Percentiles rank a stretch among this genome's conserved stretches.
Evolutionary conservation across 1,140 invertebrate species (phyloP).

Genomic region (Aphelinus certus): DNA sequence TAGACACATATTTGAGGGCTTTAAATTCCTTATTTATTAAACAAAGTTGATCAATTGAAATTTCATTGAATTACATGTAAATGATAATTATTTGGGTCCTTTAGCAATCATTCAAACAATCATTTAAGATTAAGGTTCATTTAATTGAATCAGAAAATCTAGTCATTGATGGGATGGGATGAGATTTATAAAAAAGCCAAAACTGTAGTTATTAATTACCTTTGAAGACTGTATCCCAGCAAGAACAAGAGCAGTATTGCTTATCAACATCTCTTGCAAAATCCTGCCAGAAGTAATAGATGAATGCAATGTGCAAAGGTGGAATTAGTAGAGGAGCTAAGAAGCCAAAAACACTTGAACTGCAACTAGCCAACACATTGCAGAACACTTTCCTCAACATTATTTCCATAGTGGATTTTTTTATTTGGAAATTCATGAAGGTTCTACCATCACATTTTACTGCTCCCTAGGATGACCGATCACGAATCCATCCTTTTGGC

Average conservation of each 20-base stretch:
- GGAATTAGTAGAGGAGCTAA: constrained; percentile 67
- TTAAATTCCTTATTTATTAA: constrained; percentile 7
- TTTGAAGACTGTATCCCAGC: constrained; percentile 86
- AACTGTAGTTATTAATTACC: constrained; percentile 61
- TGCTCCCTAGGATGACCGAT: background rate
- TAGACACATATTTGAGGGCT: too few species aligned
- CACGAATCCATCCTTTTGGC: constrained; percentile 9
- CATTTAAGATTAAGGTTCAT: too few species aligned
- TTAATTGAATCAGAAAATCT: too few species aligned
- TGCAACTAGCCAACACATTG: constrained; percentile 53
- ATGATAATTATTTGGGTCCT: background rate
- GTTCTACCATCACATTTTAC: constrained; percentile 26
- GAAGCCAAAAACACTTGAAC: constrained; percentile 58
- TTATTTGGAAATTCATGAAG: background rate
- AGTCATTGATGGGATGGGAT: background rate
- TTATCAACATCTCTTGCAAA: constrained; percentile 75
- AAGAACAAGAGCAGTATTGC: constrained; percentile 78
- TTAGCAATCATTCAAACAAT: too few species aligned
- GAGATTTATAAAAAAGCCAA: constrained; percentile 27
- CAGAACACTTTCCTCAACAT: constrained; percentile 55
- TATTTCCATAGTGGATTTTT: constrained; percentile 14
- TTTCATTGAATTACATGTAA: constrained; percentile 14
- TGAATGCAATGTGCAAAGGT: constrained; percentile 72
- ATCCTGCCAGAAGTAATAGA: constrained; percentile 78
- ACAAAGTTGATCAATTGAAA: constrained; percentile 14